Evolutionary conservation across 2,888 invertebrate genomes (phyloP).

Genomic region (Drosophila multiciliata): DNA sequence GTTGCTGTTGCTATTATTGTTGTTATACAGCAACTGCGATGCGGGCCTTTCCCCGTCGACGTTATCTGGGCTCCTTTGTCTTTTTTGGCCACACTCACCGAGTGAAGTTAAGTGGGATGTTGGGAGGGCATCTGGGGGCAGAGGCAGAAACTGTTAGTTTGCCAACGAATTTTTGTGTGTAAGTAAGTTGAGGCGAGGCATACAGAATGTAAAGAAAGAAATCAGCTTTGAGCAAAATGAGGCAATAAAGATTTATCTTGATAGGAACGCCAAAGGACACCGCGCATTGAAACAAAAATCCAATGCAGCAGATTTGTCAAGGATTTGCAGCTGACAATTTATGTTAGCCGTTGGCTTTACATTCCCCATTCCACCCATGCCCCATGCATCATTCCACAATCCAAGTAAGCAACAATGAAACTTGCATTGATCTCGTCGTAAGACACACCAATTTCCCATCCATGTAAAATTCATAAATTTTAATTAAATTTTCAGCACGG

Average conservation of each 20-base stretch:
- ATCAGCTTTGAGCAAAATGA: slow-evolving; percentile 76
- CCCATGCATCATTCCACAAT: slow-evolving; percentile 2
- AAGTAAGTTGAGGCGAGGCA: slow-evolving; percentile 28
- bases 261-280: slow-evolving; percentile 45
- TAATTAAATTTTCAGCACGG: slow-evolving; percentile 57
- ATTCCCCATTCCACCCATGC: neutral
- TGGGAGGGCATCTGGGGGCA: neutral
- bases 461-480: slow-evolving; percentile 69
- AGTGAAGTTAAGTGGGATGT: slow-evolving; percentile 12
- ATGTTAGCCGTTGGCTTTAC: slow-evolving; percentile 63
- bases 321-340: slow-evolving; percentile 75
- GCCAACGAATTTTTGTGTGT: slow-evolving; percentile 38
- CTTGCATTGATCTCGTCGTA: slow-evolving; percentile 32
- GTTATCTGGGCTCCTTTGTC: slow-evolving; percentile 67
- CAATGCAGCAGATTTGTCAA: slow-evolving; percentile 78
- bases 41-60: slow-evolving; percentile 58
- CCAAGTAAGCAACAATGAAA: slow-evolving; percentile 26
- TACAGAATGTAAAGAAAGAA: slow-evolving; percentile 56
- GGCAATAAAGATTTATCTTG: slow-evolving; percentile 78
- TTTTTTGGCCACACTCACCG: slow-evolving; percentile 54
- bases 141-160: slow-evolving; percentile 49
- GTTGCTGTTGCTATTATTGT: slow-evolving; percentile 28
- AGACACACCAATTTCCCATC: slow-evolving; percentile 50
- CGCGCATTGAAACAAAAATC: slow-evolving; percentile 40
- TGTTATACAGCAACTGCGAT: slow-evolving; percentile 26